These are phyloP conservation scores for Amaurobius ferox DNA, from an alignment of 2,888 invertebrate species.

Conservation along the genomic window DNA sequence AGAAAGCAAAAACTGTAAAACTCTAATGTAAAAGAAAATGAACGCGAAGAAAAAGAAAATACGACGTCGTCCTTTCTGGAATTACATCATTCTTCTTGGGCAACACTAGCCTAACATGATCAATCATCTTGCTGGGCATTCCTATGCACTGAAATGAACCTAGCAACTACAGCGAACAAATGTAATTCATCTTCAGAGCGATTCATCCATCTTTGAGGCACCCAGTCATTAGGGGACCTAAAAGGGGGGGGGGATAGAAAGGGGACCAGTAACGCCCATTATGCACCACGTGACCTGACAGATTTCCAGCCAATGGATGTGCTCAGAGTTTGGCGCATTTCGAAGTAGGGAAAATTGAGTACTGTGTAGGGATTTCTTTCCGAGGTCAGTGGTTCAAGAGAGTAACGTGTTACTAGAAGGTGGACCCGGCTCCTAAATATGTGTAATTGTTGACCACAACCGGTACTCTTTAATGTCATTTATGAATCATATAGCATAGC, in stretches of 20 bases:
- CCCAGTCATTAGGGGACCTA: conserved; percentile 61
- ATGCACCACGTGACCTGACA: conserved; percentile 58
- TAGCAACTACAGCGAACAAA: conserved; percentile 67
- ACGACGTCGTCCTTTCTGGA: conserved; percentile 55
- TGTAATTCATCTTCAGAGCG: conserved; percentile 67
- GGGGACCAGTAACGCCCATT: conserved; percentile 63
- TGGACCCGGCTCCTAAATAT: conserved; percentile 54
- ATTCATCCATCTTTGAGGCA: conserved; percentile 68
- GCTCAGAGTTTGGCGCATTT: conserved; percentile 54
- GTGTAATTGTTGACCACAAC: conserved; percentile 45
- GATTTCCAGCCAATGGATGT: conserved; percentile 44
- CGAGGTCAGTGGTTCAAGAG: conserved; percentile 62
- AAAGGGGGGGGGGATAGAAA: conserved; percentile 15
- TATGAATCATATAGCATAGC: conserved; percentile 32
- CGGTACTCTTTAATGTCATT: conserved; percentile 36
- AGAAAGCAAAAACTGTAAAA: conserved; percentile 18
- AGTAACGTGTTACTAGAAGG: conserved; percentile 67
- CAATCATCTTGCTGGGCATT: conserved; percentile 57
- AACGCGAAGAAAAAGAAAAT: conserved; percentile 46
- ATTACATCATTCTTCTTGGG: conserved; percentile 62
- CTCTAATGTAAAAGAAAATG: conserved; percentile 17
- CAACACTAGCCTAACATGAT: conserved; percentile 46
- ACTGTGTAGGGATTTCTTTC: conserved; percentile 50
- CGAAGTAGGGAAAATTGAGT: conserved; percentile 44
- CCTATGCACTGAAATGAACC: conserved; percentile 64